Evolutionary conservation across 2,113 vertebrate genomes (phyloP).

Genomic region (Oxyura jamaicensis): DNA sequence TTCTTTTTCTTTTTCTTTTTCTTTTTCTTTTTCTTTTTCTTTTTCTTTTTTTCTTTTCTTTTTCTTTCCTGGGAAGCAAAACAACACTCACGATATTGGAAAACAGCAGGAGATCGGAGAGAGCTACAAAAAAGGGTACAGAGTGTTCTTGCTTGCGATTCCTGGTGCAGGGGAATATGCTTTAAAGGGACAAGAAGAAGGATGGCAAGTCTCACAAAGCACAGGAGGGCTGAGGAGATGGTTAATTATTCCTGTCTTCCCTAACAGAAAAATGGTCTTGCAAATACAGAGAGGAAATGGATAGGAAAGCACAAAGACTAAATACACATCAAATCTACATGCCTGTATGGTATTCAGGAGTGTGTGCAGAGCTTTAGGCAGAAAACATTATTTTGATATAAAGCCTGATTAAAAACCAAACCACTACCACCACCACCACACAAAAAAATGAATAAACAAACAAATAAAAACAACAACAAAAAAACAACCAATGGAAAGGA

Average conservation of each 20-base stretch:
- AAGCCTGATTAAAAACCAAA: not conserved
- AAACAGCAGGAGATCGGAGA: not conserved
- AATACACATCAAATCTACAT: not conserved
- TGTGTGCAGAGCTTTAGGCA: not conserved
- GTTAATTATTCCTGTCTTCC: not conserved
- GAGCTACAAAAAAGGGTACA: not conserved
- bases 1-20: not conserved
- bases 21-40: not conserved
- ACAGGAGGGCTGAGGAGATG: not conserved
- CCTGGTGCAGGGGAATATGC: not conserved
- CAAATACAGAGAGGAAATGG: not conserved
- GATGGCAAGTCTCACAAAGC: not conserved
- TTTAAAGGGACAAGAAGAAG: not conserved
- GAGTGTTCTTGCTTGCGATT: not conserved
- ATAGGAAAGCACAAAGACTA: not conserved
- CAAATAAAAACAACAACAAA: no score
- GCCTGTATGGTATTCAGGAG: not conserved
- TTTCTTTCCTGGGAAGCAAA: not conserved
- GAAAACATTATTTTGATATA: not conserved
- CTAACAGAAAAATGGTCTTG: not conserved
- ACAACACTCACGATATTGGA: not conserved
- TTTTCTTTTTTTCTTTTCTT: not conserved
- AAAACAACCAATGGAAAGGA: not conserved
- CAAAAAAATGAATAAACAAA: not conserved
- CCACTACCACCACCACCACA: no score